A percentile compares a stretch with the other conserved stretches of the same genome.
Conservation (phyloP, 2,113 vertebrate species). For the Carassius auratus region DNA sequence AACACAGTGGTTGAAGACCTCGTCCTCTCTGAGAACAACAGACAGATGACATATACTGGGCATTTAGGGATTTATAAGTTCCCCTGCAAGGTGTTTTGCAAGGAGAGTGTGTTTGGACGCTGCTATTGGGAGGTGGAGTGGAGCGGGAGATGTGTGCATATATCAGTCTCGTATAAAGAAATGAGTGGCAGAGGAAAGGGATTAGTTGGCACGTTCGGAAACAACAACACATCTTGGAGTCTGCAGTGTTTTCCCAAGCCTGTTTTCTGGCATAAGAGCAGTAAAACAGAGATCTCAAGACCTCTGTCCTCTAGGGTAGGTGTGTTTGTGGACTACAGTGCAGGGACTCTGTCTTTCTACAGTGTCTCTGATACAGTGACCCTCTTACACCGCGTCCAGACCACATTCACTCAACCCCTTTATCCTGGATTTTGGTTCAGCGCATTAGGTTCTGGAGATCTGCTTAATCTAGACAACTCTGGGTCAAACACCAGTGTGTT, state of each 20-base stretch:
- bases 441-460: neutral
- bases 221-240: conserved; percentile 76
- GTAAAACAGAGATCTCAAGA: neutral
- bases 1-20: neutral
- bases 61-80: neutral
- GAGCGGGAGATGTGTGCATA: conserved; percentile 52
- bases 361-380: neutral
- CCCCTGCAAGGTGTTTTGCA: neutral
- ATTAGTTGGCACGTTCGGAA: conserved; percentile 70
- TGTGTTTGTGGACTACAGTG: conserved; percentile 68
- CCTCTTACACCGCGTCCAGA: neutral
- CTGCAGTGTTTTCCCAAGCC: conserved; percentile 57
- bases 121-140: neutral
- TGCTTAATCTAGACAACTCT: neutral
- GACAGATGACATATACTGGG: neutral
- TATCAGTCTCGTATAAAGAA: conserved; percentile 72
- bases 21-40: neutral
- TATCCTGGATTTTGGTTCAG: conserved; percentile 2
- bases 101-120: neutral
- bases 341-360: neutral
- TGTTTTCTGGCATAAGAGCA: conserved; percentile 75
- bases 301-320: conserved; percentile 67
- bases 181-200: conserved; percentile 56
- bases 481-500: neutral
- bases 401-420: neutral